Percentiles rank a stretch among this genome's conserved stretches.
phyloP scores from a whole-genome alignment of 2,113 vertebrate genomes.

The Hyaena hyaena region DNA sequence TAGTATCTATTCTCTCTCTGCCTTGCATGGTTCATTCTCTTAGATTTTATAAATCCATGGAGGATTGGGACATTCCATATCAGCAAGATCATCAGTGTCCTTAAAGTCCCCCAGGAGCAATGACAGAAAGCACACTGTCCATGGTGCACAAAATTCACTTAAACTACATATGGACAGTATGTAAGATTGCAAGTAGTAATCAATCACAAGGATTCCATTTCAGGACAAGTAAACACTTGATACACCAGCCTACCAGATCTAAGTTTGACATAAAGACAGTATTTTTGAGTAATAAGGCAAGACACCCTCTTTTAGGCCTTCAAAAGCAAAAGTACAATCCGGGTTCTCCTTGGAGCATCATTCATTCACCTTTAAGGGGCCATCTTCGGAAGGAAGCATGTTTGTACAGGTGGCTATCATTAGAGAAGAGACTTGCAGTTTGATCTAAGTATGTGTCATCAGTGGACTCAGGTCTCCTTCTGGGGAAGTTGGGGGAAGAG shows the following conservation, averaged over 20 bases:
- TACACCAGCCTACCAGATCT: not conserved
- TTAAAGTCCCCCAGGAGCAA: not conserved
- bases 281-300: not conserved
- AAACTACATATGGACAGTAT: not conserved
- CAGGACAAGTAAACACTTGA: not conserved
- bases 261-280: not conserved
- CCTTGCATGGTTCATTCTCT: not conserved
- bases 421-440: not conserved
- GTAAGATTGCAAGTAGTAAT: not conserved
- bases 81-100: not conserved
- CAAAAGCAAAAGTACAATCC: not conserved
- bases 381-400: slow-evolving; percentile 15
- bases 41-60: not conserved
- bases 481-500: not conserved
- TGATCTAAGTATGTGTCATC: not conserved
- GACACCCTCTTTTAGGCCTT: not conserved
- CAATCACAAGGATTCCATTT: not conserved
- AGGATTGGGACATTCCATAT: not conserved
- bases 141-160: not conserved
- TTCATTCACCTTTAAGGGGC: not conserved
- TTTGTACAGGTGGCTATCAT: not conserved
- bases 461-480: not conserved
- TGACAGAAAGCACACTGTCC: not conserved
- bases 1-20: not conserved
- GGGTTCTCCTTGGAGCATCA: not conserved